A percentile compares a stretch with the other conserved stretches of the same genome.
Evolutionary conservation across 2,797 vertebrate genomes (phyloP).

Genomic region (Trachops cirrhosus): DNA sequence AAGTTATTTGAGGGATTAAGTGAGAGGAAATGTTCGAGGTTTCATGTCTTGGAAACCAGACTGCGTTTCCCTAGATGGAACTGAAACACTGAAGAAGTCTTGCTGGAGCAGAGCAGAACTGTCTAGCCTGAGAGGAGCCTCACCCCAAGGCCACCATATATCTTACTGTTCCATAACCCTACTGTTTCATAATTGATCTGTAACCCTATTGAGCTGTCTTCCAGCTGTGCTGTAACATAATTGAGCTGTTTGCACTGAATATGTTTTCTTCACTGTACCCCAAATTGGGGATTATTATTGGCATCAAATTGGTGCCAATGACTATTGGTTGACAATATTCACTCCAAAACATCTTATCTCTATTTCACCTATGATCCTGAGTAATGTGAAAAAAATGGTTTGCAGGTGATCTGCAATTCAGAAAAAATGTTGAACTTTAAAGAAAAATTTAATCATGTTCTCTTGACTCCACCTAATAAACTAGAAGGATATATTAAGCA

Average conservation of each 20-base stretch:
- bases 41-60: background rate
- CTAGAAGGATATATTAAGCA: background rate
- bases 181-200: background rate
- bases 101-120: background rate
- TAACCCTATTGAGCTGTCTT: background rate
- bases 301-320: background rate
- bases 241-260: background rate
- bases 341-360: background rate
- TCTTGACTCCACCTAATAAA: background rate
- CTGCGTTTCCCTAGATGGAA: background rate
- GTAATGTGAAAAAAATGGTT: background rate
- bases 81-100: background rate
- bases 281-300: background rate
- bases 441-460: background rate
- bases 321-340: background rate
- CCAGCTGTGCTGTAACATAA: background rate
- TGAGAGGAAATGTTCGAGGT: background rate
- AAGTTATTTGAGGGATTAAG: background rate
- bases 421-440: background rate
- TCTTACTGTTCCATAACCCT: background rate
- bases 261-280: background rate
- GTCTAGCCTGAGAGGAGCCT: background rate
- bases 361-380: background rate
- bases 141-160: background rate
- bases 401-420: conserved; percentile 7